phyloP scores from a whole-genome alignment of 2,888 invertebrate genomes.

The Baccha elongata region DNA sequence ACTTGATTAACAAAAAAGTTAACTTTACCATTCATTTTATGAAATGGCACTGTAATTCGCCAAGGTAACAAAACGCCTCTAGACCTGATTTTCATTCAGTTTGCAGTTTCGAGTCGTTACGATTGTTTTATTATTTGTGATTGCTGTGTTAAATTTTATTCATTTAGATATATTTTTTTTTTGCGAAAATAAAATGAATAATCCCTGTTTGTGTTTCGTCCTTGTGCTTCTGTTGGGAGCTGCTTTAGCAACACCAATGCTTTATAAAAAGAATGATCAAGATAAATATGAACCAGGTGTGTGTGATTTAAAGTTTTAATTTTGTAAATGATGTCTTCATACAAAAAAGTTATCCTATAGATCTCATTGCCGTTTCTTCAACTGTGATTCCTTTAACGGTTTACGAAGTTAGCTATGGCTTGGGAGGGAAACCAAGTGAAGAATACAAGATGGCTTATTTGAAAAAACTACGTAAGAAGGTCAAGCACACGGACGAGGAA shows the following conservation, averaged over 20 bases:
- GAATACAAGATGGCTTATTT: conserved; percentile 82
- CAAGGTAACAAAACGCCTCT: conserved; percentile 70
- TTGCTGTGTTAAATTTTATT: conserved; percentile 26
- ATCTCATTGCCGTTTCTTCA: conserved; percentile 86
- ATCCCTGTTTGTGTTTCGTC: conserved; percentile 44
- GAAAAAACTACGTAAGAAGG: conserved; percentile 81
- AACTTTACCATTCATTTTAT: conserved; percentile 49
- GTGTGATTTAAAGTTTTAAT: neutral
- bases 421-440: conserved; percentile 82
- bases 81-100: conserved; percentile 67
- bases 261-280: conserved; percentile 83
- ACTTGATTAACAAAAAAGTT: conserved; percentile 46
- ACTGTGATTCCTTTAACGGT: conserved; percentile 86
- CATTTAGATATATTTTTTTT: neutral
- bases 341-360: conserved; percentile 80
- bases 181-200: conserved; percentile 38
- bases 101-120: conserved; percentile 64
- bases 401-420: conserved; percentile 85
- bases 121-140: conserved; percentile 43
- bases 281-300: conserved; percentile 83
- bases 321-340: no score
- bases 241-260: conserved; percentile 79
- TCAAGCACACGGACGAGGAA: conserved; percentile 76
- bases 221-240: conserved; percentile 53
- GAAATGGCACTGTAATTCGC: conserved; percentile 45